Percentiles rank a stretch among this genome's conserved stretches.
Conservation (phyloP, 2,113 vertebrate species). For the Cinclus mexicanus region DNA sequence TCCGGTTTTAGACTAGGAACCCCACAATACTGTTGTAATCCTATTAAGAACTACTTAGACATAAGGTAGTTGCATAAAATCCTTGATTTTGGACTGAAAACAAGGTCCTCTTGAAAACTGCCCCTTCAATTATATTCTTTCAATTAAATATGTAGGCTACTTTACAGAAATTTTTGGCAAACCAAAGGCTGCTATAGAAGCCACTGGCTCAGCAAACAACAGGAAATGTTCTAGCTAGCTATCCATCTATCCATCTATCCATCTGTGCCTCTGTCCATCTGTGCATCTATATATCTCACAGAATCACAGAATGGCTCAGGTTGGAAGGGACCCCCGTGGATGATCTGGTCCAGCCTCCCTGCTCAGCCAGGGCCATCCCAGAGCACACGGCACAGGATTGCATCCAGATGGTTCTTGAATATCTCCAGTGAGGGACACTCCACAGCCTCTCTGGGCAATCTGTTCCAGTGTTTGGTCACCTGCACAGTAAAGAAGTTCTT, state of each 20-base stretch:
- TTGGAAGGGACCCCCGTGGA: not conserved
- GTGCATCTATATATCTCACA: not conserved
- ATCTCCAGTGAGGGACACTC: not conserved
- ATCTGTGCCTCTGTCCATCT: not conserved
- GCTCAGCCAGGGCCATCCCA: not conserved
- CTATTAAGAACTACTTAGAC: not conserved
- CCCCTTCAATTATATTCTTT: not conserved
- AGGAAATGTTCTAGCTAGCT: not conserved
- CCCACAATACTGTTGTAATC: not conserved
- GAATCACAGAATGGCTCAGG: not conserved
- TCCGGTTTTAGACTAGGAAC: not conserved
- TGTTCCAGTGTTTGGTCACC: not conserved
- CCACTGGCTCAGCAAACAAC: not conserved
- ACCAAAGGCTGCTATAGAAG: not conserved
- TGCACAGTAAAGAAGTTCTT: not conserved
- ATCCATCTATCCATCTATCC: not conserved
- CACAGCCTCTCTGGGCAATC: not conserved
- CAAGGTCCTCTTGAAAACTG: not conserved
- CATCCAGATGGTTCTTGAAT: fast-evolving
- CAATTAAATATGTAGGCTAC: not conserved
- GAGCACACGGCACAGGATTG: not conserved
- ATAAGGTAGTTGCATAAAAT: not conserved
- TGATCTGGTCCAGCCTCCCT: not conserved
- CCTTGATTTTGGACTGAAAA: not conserved
- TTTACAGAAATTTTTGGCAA: not conserved